Evolutionary conservation across 2,888 invertebrate species (phyloP), one percentile per base, ranked within the genome.

Genomic region (Cephus runcator): DNA sequence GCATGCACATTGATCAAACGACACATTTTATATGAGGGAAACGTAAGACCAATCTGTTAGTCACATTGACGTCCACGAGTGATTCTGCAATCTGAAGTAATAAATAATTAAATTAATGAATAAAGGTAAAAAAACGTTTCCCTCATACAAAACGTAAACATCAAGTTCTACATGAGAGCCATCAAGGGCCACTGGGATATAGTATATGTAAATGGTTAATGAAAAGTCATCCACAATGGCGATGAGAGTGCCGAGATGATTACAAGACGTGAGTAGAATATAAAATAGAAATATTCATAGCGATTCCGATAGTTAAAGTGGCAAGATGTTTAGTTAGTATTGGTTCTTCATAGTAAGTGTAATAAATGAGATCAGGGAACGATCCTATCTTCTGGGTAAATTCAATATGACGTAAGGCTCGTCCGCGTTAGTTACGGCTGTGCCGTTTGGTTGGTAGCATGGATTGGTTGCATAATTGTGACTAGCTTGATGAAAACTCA

Each of bases 401-500:
- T 91, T 91, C 79, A 91, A 89, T 83, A 91, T 91, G 73, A 91
- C 91, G 82, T 91, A 91, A 85, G 91, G 91, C 85, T 91, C 91
- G 79, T 90, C 90, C 83, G 88, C 86, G 85, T 87, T 89, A 83
- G 86, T 84, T 82, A 84, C 79, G 80, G 88, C 88, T 82, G 88
- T 88, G 85, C 86, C 87, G 87, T 90, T 91, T 86, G 90, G 90
- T 82, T 90, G 91, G 86, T 91, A 91, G 87, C 91, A 91, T 83
- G 91, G 91, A 84, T 91, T 91, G 84, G 90, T 88, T 86, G 91
- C 91, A 83, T 90, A 91, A 90, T 91, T 91, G 83, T 90, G 88
- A 88, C 88, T 90, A 88, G 91, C 89, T 86, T 91, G 91, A 90
- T 91, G 91, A 84, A 88, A 91, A 91, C 91, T 91, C 91, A 91